These are phyloP conservation scores for Eudorcas thomsonii DNA, from an alignment of 2,113 vertebrate species.

Conservation along the genomic window DNA sequence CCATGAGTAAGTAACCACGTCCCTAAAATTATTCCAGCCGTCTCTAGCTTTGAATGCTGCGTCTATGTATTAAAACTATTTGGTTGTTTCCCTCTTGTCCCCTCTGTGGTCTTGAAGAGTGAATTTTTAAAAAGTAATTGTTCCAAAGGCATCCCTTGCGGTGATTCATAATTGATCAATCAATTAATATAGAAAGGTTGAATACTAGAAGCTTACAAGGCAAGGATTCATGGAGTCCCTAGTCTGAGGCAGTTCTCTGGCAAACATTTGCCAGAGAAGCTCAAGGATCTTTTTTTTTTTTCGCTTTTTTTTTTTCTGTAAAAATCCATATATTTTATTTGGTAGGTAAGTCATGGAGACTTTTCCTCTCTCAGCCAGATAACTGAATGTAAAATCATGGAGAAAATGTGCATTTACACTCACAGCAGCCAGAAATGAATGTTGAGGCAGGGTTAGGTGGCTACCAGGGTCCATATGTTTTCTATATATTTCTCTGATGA, in stretches of 20 bases:
- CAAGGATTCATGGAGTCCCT: not conserved
- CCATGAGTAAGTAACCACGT: not conserved
- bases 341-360: not conserved
- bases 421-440: not conserved
- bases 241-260: not conserved
- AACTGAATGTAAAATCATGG: not conserved
- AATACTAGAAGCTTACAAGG: not conserved
- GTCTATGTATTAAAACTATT: not conserved
- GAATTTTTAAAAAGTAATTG: not conserved
- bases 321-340: not conserved
- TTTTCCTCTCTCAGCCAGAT: not conserved
- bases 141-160: not conserved
- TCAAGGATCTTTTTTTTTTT: not conserved
- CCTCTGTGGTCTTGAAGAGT: not conserved
- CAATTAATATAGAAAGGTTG: not conserved
- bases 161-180: not conserved
- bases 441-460: not conserved
- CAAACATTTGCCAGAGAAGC: constrained; percentile 11
- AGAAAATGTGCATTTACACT: not conserved
- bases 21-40: not conserved
- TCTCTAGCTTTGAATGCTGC: not conserved
- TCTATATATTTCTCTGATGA: not conserved
- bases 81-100: not conserved
- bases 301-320: not conserved
- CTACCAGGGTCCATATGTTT: not conserved